A percentile compares a stretch with the other conserved stretches of the same genome.
These are phyloP conservation scores for Seriola dumerili DNA, from an alignment of 2,113 vertebrate genomes.

Conservation along the genomic window DNA sequence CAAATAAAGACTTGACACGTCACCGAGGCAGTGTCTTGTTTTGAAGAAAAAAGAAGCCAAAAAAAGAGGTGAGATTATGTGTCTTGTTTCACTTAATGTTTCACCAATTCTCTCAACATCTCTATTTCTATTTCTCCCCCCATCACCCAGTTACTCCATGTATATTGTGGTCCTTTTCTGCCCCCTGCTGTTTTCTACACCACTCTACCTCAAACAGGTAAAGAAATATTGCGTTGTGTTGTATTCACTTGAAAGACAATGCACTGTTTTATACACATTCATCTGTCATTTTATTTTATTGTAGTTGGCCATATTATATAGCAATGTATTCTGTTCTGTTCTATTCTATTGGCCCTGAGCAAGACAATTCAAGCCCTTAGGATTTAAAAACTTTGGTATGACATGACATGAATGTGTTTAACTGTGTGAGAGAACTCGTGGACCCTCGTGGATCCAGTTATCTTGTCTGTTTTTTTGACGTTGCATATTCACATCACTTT, in stretches of 20 bases:
- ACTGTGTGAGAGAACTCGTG: too few species aligned
- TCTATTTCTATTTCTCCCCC: neutral
- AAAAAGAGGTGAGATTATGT: neutral
- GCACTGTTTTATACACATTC: neutral
- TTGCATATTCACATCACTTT: neutral
- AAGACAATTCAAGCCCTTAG: too few species aligned
- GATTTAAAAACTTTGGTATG: too few species aligned
- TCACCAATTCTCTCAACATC: neutral
- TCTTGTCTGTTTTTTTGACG: neutral
- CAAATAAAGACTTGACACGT: neutral
- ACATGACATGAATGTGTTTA: too few species aligned
- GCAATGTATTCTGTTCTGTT: too few species aligned
- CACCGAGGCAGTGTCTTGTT: too few species aligned
- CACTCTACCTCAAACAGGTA: neutral
- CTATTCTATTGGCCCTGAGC: too few species aligned
- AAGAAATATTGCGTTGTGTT: neutral
- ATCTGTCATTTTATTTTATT: neutral
- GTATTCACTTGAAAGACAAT: neutral
- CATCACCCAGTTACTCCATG: neutral
- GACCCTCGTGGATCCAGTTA: neutral
- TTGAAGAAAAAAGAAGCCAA: too few species aligned
- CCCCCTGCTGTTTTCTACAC: constrained; percentile 43
- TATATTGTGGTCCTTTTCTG: constrained; percentile 5
- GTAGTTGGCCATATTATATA: too few species aligned
- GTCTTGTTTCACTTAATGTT: neutral